A percentile compares a stretch with the other conserved stretches of the same genome.
phyloP scores from a whole-genome alignment of 2,113 vertebrate genomes.

The Scolopax mira region DNA sequence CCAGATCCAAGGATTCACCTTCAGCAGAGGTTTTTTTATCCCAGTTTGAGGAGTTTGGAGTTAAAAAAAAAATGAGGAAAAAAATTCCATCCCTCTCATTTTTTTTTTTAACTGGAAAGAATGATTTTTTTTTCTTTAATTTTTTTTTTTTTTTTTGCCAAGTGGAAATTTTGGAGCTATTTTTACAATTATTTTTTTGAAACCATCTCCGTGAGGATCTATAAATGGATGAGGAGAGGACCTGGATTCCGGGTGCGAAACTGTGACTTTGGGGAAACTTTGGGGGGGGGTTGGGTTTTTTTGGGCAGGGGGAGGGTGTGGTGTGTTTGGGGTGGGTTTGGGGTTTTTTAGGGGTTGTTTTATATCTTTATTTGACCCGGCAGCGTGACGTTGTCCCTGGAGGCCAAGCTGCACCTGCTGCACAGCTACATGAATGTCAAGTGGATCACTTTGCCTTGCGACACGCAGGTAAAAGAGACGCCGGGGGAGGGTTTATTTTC shows the following conservation, averaged over 20 bases:
- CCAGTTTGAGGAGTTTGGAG: fast-evolving
- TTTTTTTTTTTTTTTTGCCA: too few relatives aligned
- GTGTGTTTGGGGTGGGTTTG: too few relatives aligned
- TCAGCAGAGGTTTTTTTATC: fast-evolving
- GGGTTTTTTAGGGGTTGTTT: not conserved
- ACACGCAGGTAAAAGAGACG: conserved; percentile 74
- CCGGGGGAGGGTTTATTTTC: not conserved
- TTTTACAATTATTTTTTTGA: not conserved
- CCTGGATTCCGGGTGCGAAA: too few relatives aligned
- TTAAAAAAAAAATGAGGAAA: not conserved
- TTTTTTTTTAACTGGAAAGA: not conserved
- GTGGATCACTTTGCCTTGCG: conserved; percentile 91
- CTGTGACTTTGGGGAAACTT: too few relatives aligned
- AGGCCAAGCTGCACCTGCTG: conserved; percentile 92
- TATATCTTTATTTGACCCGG: not conserved
- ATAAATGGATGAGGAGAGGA: too few relatives aligned
- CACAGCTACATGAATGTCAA: conserved; percentile 95
- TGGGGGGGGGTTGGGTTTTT: too few relatives aligned
- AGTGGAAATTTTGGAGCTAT: not conserved
- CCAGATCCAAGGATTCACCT: not conserved
- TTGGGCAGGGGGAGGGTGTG: too few relatives aligned
- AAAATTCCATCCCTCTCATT: not conserved
- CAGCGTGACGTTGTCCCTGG: conserved; percentile 90
- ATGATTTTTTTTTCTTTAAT: too few relatives aligned
- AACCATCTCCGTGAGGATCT: too few relatives aligned